Conservation (phyloP, 2,113 vertebrate species). For the Sialia sialis region DNA sequence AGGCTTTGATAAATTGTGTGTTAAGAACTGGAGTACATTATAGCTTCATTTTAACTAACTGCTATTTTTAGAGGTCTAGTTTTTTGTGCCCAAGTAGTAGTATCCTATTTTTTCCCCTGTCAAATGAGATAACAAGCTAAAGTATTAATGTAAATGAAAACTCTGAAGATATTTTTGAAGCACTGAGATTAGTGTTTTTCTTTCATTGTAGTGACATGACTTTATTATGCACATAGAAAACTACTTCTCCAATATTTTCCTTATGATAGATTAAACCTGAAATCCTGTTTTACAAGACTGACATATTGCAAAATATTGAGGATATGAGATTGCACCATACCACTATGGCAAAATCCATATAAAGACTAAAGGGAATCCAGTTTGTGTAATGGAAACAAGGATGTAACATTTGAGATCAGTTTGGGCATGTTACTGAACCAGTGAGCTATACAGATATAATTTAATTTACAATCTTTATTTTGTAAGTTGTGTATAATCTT, state of each 20-base stretch:
- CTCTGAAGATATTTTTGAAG: neutral
- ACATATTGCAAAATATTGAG: neutral
- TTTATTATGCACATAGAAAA: neutral
- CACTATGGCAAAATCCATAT: neutral
- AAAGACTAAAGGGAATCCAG: neutral
- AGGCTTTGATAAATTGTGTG: neutral
- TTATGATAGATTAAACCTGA: neutral
- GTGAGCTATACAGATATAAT: neutral
- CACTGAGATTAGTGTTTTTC: neutral
- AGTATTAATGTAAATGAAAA: neutral
- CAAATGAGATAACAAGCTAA: neutral
- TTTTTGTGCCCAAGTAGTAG: neutral
- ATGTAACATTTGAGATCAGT: neutral
- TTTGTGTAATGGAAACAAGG: neutral
- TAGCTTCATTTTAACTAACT: neutral
- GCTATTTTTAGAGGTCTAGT: neutral
- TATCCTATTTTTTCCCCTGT: neutral
- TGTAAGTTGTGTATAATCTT: neutral
- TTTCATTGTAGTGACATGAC: neutral
- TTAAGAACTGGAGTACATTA: neutral
- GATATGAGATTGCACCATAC: neutral
- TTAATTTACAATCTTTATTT: neutral
- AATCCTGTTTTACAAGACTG: neutral
- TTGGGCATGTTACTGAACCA: neutral
- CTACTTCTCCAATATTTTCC: neutral